phyloP scores from a whole-genome alignment of 1,140 invertebrate genomes.

The Calosoma granatense region DNA sequence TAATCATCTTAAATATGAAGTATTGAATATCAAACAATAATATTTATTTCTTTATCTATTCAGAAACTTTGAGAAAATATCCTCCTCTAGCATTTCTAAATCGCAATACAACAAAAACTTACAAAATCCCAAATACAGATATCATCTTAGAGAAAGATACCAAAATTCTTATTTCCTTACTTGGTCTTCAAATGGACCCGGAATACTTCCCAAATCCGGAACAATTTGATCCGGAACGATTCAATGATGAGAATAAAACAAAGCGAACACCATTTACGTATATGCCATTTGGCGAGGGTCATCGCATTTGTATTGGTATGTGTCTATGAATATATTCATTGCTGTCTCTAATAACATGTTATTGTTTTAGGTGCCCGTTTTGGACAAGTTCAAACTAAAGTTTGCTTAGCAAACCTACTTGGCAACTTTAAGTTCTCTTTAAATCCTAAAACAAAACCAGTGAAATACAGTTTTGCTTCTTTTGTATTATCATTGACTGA shows the following conservation, averaged over 20 bases:
- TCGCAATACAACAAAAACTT: constrained; percentile 33
- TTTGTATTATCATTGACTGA: too few species aligned
- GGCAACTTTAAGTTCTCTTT: too few species aligned
- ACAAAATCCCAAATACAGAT: constrained; percentile 28
- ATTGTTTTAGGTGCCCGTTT: too few species aligned
- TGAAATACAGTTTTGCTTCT: too few species aligned
- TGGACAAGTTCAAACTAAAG: too few species aligned
- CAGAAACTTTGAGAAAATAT: constrained; percentile 37
- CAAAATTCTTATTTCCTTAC: constrained; percentile 35
- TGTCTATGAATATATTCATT: too few species aligned
- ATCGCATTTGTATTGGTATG: constrained; percentile 49
- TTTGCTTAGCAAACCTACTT: too few species aligned
- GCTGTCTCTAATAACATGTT: too few species aligned
- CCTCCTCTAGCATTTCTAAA: constrained; percentile 33
- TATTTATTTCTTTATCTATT: neutral
- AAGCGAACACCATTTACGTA: constrained; percentile 35
- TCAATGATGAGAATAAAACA: constrained; percentile 19
- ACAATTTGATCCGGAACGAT: constrained; percentile 29
- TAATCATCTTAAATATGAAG: constrained; percentile 10
- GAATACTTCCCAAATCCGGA: constrained; percentile 31
- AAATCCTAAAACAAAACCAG: too few species aligned
- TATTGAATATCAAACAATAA: neutral
- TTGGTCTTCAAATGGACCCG: constrained; percentile 48
- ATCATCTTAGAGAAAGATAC: constrained; percentile 31
- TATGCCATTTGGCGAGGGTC: constrained; percentile 38